Evolutionary conservation across 2,888 invertebrate genomes (phyloP).

Genomic region (Habroteleia sp.): DNA sequence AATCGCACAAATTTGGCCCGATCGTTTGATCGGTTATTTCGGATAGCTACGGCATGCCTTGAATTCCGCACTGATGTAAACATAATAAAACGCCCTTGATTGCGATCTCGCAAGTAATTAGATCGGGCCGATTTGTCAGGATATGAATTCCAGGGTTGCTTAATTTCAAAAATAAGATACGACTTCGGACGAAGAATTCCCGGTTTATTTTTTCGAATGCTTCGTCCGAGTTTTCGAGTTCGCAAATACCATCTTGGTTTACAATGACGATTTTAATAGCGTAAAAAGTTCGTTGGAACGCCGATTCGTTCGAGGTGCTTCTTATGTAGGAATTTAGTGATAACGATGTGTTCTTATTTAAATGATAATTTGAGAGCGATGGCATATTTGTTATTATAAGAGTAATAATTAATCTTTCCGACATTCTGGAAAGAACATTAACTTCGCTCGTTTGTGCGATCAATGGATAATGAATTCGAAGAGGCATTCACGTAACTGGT

Average conservation of each 20-base stretch:
- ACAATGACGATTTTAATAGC: too few relatives aligned
- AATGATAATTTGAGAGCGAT: slow-evolving; percentile 15
- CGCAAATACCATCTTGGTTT: too few relatives aligned
- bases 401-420: slow-evolving; percentile 40
- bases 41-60: slow-evolving; percentile 15
- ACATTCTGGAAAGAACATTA: slow-evolving; percentile 35
- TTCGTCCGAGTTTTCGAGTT: too few relatives aligned
- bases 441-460: slow-evolving; percentile 3
- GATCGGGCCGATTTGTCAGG: slow-evolving; percentile 15
- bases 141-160: background rate
- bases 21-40: slow-evolving; percentile 17
- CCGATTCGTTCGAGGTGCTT: too few relatives aligned
- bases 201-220: too few relatives aligned
- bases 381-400: slow-evolving; percentile 6
- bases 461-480: slow-evolving; percentile 31
- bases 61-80: slow-evolving; percentile 16
- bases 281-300: too few relatives aligned
- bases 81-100: slow-evolving; percentile 19
- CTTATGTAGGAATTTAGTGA: background rate
- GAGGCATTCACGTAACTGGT: slow-evolving; percentile 13
- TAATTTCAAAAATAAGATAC: too few relatives aligned
- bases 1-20: slow-evolving; percentile 9
- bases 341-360: slow-evolving; percentile 26
- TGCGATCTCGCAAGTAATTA: slow-evolving; percentile 16
- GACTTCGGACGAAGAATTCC: too few relatives aligned